A percentile compares a stretch with the other conserved stretches of the same genome.
phyloP scores from a whole-genome alignment of 2,888 invertebrate species.

The Cantharis lateralis region DNA sequence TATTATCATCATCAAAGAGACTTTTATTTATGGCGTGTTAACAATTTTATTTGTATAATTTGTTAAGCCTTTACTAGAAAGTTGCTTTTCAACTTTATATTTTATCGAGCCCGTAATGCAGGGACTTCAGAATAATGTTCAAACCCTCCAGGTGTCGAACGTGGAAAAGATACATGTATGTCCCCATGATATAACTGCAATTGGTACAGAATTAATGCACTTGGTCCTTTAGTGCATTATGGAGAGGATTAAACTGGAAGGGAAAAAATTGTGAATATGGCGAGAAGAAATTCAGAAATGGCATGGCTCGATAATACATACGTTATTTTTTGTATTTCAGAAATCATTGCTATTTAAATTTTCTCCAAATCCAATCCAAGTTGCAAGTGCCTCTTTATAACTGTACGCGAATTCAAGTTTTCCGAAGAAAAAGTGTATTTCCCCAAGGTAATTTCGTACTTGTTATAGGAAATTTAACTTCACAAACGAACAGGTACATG shows the following conservation, averaged over 20 bases:
- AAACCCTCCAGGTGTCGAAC: background rate
- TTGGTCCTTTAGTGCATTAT: no score
- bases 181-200: background rate
- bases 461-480: background rate
- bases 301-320: no score
- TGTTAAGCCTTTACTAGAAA: background rate
- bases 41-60: background rate
- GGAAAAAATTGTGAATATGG: background rate
- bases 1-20: background rate
- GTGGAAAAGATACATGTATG: background rate
- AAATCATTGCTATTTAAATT: background rate
- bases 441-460: background rate
- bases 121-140: background rate
- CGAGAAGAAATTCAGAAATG: background rate
- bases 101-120: background rate
- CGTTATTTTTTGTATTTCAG: background rate
- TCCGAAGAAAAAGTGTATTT: background rate
- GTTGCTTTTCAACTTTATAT: background rate
- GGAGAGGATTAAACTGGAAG: no score
- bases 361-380: background rate
- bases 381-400: background rate
- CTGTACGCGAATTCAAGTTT: background rate
- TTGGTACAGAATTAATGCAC: no score
- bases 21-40: background rate
- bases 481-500: background rate